Evolutionary conservation across 92 coral and sea anemone genomes (phyloP), one percentile per base, ranked within the genome.

Genomic region (Epizoanthus rinbou): DNA sequence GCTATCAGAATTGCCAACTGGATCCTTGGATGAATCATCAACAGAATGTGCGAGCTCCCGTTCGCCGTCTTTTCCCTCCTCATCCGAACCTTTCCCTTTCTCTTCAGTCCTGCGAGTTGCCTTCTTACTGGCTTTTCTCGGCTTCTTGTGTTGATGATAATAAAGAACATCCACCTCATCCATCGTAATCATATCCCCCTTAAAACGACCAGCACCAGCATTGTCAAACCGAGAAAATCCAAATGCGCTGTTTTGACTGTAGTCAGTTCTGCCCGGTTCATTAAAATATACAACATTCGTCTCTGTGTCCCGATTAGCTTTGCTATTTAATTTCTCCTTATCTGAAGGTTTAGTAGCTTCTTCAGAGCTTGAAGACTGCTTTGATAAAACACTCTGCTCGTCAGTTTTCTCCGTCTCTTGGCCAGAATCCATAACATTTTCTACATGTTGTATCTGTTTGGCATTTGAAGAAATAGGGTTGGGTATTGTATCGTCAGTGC

Each of bases 141-240:
- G 66, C 65, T 62, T 82, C 69, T 33, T 79, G 25, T 87, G 88
- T 28, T 68, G 72, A 71, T 73, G 89, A 31, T 81, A 69, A 47
- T 85, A 85, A 15, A 87, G 82, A 35, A 88, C 28, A 57, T 81
- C 86, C 21, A 82, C 82, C 57, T 87, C 91, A 8, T 85, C 91
- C 86, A 76, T 74, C 2, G 85, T 74, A 16, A 89, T 76, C 58
- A 59, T 64, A 39, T 76, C 69, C 25, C n/a, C 82, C 63, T 60
- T 76, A 41, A 76, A 76, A n/a, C 58, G 57, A 16, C 45, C 33
- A 24, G 5, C 45, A 1, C 8, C n/a, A 58, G 37, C 50, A 57
- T 63, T 18, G 31, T 75, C 78, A 73, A 23, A 71, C 18, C 11
- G 53, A 0, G 75, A 69, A 69, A 37, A 39, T 71, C 75, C 64